Evolutionary conservation across 2,888 invertebrate species (phyloP).

Genomic region (Prostheceraeus crozeri): DNA sequence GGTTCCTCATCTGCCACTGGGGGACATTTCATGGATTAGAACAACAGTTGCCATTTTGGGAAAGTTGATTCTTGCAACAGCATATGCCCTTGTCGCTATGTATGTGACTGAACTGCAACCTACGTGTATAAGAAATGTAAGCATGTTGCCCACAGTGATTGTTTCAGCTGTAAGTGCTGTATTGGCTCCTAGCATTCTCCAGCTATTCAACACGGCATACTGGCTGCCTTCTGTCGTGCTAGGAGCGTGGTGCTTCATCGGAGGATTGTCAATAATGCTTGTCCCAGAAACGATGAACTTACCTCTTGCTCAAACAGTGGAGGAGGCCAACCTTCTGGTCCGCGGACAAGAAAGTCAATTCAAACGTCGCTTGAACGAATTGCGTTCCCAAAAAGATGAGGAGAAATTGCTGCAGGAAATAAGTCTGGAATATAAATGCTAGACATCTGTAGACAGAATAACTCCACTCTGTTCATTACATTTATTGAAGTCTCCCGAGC

Average conservation of each 20-base stretch:
- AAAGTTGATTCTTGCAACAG: slow-evolving; percentile 26
- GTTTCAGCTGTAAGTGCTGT: background rate
- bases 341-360: slow-evolving; percentile 20
- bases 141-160: background rate
- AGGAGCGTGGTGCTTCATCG: background rate
- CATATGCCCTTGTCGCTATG: slow-evolving; percentile 24
- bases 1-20: slow-evolving; percentile 24
- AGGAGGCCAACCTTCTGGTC: background rate
- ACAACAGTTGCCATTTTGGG: slow-evolving; percentile 32
- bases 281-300: slow-evolving; percentile 28
- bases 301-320: slow-evolving; percentile 11
- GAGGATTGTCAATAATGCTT: no score
- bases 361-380: background rate
- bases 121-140: slow-evolving; percentile 20
- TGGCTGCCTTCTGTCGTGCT: background rate
- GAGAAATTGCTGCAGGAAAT: no score
- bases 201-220: background rate
- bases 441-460: no score
- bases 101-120: slow-evolving; percentile 35
- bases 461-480: no score
- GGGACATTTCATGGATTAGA: no score
- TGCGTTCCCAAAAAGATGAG: no score
- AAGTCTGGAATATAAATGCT: no score
- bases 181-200: slow-evolving; percentile 10
- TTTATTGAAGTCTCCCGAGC: no score